Percentiles rank a stretch among this genome's conserved stretches.
Conservation (phyloP, 2,888 invertebrate genomes). For the Heteromyza rotundicornis region DNA sequence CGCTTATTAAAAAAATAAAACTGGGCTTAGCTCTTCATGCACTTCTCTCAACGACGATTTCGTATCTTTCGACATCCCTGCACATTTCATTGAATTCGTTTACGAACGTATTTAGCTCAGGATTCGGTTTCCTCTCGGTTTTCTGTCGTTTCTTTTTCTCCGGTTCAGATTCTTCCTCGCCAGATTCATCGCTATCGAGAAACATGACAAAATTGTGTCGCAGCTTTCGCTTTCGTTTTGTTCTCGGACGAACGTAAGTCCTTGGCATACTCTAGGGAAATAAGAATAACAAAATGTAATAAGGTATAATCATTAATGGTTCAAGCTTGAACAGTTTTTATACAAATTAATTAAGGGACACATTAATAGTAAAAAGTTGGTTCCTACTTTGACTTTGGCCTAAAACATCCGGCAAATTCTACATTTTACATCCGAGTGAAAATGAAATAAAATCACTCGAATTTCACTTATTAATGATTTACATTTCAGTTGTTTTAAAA, state of each 20-base stretch:
- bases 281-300: background rate
- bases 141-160: conserved; percentile 38
- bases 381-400: no score
- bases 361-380: no score
- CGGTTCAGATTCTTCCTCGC: conserved; percentile 33
- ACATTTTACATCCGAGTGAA: no score
- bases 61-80: conserved; percentile 53
- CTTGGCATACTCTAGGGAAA: conserved; percentile 43
- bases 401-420: no score
- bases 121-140: conserved; percentile 34
- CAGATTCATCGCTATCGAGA: conserved; percentile 49
- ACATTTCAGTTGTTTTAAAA: no score
- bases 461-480: no score
- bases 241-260: conserved; percentile 51
- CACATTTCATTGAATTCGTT: conserved; percentile 57
- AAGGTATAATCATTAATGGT: no score
- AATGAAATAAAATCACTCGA: no score
- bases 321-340: no score
- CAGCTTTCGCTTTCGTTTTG: conserved; percentile 45
- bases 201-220: conserved; percentile 42
- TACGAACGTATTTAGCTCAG: conserved; percentile 45
- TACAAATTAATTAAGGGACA: no score
- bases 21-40: background rate
- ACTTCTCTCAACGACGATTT: conserved; percentile 50
- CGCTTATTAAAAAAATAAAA: background rate